Evolutionary conservation across 2,888 invertebrate species (phyloP).

Genomic region (Drosophila lacicola): DNA sequence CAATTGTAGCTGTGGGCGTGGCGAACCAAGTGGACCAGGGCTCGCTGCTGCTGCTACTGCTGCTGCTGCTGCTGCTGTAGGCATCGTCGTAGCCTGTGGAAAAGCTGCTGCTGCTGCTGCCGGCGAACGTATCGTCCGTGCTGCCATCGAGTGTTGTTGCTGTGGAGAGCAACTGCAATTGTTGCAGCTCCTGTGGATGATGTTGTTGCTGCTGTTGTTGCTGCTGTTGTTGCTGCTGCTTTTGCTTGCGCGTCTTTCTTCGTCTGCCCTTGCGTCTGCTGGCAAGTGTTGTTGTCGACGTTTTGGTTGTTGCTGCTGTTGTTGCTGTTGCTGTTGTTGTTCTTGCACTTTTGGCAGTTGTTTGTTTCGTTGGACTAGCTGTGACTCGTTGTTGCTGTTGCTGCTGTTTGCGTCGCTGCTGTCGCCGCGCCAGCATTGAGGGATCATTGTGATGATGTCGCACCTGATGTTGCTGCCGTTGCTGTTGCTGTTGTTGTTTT

Average conservation of each 20-base stretch:
- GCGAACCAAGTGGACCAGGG: constrained; percentile 69
- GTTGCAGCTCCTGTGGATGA: constrained; percentile 29
- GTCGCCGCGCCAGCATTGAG: constrained; percentile 78
- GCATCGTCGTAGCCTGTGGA: constrained; percentile 55
- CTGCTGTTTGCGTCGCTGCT: constrained; percentile 77
- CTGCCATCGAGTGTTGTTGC: constrained; percentile 44
- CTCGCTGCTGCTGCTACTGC: constrained; percentile 52
- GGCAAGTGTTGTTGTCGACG: constrained; percentile 67
- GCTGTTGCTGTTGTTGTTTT: constrained; percentile 54
- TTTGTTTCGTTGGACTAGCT: constrained; percentile 61
- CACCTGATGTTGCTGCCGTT: constrained; percentile 81
- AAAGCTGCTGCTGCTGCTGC: constrained; percentile 49
- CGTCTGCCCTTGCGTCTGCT: constrained; percentile 81
- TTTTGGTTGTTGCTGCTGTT: constrained; percentile 54
- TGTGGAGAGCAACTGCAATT: constrained; percentile 44
- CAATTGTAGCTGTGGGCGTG: constrained; percentile 62
- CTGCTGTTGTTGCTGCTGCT: constrained; percentile 36
- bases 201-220: constrained; percentile 14
- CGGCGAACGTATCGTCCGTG: constrained; percentile 29
- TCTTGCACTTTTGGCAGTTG: constrained; percentile 60
- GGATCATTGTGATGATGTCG: constrained; percentile 84
- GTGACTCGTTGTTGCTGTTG: constrained; percentile 66
- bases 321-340: constrained; percentile 44
- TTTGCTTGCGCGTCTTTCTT: constrained; percentile 72
- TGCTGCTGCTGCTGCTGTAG: constrained; percentile 51